phyloP scores from a whole-genome alignment of 2,113 vertebrate species.

The Lamprotornis superbus region DNA sequence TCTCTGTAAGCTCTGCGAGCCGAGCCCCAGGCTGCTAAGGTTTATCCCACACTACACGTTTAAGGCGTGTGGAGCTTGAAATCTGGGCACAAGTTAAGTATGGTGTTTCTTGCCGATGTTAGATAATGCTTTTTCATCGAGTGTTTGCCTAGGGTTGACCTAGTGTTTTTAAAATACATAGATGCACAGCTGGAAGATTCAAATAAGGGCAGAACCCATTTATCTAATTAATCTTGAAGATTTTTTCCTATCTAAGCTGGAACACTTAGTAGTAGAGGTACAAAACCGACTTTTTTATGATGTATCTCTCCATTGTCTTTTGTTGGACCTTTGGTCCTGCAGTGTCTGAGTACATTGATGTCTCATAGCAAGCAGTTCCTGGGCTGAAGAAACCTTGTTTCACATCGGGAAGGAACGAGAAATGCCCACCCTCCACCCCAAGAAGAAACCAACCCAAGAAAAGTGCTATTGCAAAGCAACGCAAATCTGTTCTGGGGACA shows the following conservation, averaged over 20 bases:
- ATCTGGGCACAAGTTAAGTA: no score
- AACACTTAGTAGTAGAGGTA: neutral
- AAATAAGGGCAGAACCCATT: neutral
- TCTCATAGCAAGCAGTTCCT: neutral
- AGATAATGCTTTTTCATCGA: neutral
- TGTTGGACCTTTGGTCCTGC: neutral
- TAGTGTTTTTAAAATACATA: neutral
- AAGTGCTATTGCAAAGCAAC: neutral
- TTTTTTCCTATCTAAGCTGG: neutral
- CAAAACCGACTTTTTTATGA: fast-evolving
- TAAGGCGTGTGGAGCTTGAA: neutral
- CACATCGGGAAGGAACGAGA: fast-evolving
- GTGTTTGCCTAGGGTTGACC: neutral
- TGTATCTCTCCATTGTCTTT: neutral
- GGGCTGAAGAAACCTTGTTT: neutral
- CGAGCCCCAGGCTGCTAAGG: neutral
- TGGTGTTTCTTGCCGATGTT: neutral
- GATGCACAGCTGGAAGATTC: neutral
- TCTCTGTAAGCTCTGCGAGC: neutral
- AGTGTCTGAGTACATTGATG: fast-evolving
- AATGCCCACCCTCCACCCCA: neutral
- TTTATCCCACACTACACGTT: neutral
- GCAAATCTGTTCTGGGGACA: neutral
- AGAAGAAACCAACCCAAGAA: neutral
- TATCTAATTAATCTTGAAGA: neutral